Evolutionary conservation across 2,113 vertebrate genomes (phyloP).

Genomic region (Oenanthe oenanthe): DNA sequence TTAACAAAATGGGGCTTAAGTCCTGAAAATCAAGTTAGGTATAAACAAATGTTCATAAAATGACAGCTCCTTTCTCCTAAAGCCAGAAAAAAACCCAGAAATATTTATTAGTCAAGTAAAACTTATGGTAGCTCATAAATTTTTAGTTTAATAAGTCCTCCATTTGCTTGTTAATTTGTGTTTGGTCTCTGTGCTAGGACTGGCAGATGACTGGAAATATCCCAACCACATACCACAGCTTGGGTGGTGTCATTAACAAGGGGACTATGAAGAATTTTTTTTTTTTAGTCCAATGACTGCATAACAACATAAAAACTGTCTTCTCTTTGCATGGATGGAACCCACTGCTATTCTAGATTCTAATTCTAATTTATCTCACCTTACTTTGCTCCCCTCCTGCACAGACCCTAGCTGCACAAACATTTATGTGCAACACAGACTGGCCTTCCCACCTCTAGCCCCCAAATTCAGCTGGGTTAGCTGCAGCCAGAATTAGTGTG

Average conservation of each 20-base stretch:
- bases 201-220: background rate
- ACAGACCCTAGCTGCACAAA: background rate
- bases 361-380: background rate
- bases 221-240: background rate
- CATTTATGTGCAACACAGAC: fast-evolving
- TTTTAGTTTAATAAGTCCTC: background rate
- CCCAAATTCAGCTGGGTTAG: background rate
- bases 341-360: background rate
- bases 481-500: background rate
- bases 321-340: background rate
- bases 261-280: background rate
- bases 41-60: background rate
- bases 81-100: background rate
- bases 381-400: fast-evolving
- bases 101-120: background rate
- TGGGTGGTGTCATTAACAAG: background rate
- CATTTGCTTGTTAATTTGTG: background rate
- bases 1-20: background rate
- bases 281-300: background rate
- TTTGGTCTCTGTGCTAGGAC: background rate
- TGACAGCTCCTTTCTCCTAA: background rate
- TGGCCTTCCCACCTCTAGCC: background rate
- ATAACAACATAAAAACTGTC: background rate
- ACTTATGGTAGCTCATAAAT: background rate
- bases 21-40: background rate